Conservation (phyloP, 2,113 vertebrate species). For the Oenanthe melanoleuca region DNA sequence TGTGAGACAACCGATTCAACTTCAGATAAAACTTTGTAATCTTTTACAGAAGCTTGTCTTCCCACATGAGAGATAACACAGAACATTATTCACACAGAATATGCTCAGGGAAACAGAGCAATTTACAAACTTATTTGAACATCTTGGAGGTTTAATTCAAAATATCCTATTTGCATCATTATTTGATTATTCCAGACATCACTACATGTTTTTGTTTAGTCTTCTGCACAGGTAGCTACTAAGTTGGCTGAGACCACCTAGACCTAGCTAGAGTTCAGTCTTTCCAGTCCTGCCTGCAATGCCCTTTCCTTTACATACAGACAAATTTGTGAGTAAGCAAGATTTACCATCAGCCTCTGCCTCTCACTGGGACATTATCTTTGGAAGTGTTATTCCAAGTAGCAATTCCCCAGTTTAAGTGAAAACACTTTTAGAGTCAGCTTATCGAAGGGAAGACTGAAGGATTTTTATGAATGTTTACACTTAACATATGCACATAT, state of each 20-base stretch:
- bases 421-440: background rate
- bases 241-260: background rate
- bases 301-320: background rate
- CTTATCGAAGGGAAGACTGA: background rate
- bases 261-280: background rate
- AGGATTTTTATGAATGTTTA: slow-evolving; percentile 41
- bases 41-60: slow-evolving; percentile 6
- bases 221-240: background rate
- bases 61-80: background rate
- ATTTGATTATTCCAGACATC: background rate
- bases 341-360: background rate
- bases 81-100: background rate
- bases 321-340: background rate
- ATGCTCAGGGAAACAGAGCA: background rate
- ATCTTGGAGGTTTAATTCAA: background rate
- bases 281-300: slow-evolving; percentile 1
- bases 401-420: slow-evolving; percentile 20
- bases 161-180: background rate
- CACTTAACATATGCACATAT: background rate
- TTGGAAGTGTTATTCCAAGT: slow-evolving; percentile 28
- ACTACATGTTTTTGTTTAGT: background rate
- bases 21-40: slow-evolving; percentile 5
- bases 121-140: background rate
- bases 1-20: background rate
- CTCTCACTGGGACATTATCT: slow-evolving; percentile 11